Conservation (phyloP, 2,113 vertebrate genomes). For the Panurus biarmicus region DNA sequence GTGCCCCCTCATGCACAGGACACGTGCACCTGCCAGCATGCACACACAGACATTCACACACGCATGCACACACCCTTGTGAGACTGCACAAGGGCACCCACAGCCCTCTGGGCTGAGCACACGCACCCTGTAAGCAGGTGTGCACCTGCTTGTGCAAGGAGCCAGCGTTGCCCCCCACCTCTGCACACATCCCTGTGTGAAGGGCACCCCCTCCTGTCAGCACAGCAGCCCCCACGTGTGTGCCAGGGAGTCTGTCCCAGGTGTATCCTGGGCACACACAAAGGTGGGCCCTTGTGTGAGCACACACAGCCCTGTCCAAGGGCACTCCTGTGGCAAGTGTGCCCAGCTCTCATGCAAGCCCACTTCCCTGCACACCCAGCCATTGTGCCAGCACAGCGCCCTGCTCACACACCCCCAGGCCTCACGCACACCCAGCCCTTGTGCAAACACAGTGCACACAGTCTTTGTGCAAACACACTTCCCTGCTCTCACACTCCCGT, state of each 20-base stretch:
- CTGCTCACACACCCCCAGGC: background rate
- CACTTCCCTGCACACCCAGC: background rate
- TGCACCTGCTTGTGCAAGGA: background rate
- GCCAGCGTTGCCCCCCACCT: background rate
- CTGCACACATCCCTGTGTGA: fast-evolving
- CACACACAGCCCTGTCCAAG: background rate
- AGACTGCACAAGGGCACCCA: background rate
- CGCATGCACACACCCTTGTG: background rate
- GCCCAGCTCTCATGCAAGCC: background rate
- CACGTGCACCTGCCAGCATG: background rate
- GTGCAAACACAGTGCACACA: background rate
- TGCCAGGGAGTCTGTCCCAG: background rate
- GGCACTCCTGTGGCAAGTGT: background rate
- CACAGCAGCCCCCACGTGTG: fast-evolving
- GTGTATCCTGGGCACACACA: background rate
- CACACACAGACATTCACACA: background rate
- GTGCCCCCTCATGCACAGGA: background rate
- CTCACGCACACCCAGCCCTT: background rate
- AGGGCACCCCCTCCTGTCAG: background rate
- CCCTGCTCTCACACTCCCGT: background rate
- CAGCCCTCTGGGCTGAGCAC: background rate
- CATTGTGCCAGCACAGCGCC: background rate
- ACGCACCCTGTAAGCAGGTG: background rate
- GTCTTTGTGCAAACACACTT: too few relatives aligned
- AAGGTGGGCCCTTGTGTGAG: background rate